These are phyloP conservation scores for Metopia argyrocephala DNA, from an alignment of 2,888 invertebrate species.

Conservation along the genomic window DNA sequence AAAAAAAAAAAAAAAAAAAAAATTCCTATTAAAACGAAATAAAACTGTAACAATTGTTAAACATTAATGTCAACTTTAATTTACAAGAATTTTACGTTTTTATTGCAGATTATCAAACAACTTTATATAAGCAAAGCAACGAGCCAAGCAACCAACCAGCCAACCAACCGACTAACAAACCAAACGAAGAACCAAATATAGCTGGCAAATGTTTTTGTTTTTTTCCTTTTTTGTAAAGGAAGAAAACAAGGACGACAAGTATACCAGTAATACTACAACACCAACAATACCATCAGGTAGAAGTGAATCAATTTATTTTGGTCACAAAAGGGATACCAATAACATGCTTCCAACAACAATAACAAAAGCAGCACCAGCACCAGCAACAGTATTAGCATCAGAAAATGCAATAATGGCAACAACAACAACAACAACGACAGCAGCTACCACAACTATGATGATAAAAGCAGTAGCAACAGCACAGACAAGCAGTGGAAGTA, in stretches of 20 bases:
- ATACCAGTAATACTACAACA: not conserved
- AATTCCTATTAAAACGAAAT: not conserved
- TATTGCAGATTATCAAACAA: slow-evolving; percentile 65
- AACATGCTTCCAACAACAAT: slow-evolving; percentile 35
- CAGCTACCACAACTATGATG: slow-evolving; percentile 31
- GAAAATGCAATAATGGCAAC: slow-evolving; percentile 33
- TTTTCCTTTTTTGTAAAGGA: not conserved
- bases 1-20: slow-evolving; percentile 22
- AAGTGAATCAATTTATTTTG: slow-evolving; percentile 56
- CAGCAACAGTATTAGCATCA: slow-evolving; percentile 68
- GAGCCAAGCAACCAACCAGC: not conserved
- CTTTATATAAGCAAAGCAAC: too few species aligned
- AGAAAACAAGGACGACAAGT: not conserved
- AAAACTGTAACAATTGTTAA: slow-evolving; percentile 53
- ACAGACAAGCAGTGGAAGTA: too few species aligned
- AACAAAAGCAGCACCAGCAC: slow-evolving; percentile 14
- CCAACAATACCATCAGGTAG: slow-evolving; percentile 9
- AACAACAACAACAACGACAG: slow-evolving; percentile 31
- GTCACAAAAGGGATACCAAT: slow-evolving; percentile 32
- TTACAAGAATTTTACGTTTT: slow-evolving; percentile 66
- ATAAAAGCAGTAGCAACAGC: slow-evolving; percentile 34
- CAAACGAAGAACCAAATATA: not conserved
- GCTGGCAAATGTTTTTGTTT: too few species aligned
- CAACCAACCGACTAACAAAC: not conserved
- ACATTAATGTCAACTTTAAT: slow-evolving; percentile 65